Conservation (phyloP, 2,113 vertebrate species). For the Mugil cephalus region DNA sequence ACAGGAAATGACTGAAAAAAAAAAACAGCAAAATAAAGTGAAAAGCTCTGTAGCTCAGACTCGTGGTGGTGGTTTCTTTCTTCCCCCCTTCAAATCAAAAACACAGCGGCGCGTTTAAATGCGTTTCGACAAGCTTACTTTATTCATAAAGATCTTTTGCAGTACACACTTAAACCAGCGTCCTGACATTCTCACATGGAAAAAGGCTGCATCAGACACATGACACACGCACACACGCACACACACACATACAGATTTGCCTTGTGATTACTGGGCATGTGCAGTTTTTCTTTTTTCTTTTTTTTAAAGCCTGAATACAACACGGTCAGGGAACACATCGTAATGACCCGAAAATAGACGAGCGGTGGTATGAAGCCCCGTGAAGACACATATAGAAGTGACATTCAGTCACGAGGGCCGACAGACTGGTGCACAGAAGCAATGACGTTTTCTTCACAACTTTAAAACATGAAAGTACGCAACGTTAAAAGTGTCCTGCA, state of each 20-base stretch:
- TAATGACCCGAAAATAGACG: constrained; percentile 58
- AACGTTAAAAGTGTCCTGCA: constrained; percentile 38
- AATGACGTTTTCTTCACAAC: constrained; percentile 40
- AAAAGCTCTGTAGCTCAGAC: constrained; percentile 52
- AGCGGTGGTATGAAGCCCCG: constrained; percentile 37
- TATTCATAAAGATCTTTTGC: constrained; percentile 79
- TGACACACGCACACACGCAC: constrained; percentile 46
- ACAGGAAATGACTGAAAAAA: constrained; percentile 87
- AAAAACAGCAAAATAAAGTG: constrained; percentile 82
- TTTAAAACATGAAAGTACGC: constrained; percentile 46
- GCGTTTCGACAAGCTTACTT: constrained; percentile 72
- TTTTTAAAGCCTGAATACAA: constrained; percentile 65
- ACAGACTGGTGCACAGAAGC: constrained; percentile 44
- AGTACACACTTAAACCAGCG: constrained; percentile 47
- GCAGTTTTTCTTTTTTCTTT: constrained; percentile 38
- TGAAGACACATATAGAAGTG: constrained; percentile 31
- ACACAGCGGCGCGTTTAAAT: constrained; percentile 6
- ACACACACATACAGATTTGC: constrained; percentile 43
- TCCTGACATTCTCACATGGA: constrained; percentile 55
- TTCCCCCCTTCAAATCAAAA: not conserved
- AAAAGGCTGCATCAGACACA: constrained; percentile 39
- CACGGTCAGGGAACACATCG: constrained; percentile 47
- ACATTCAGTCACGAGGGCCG: constrained; percentile 46
- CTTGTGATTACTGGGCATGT: constrained; percentile 65
- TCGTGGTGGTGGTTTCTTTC: not conserved